Evolutionary conservation across 2,888 invertebrate genomes (phyloP), one percentile per base, ranked within the genome.

Genomic region (Diaphora mendica): DNA sequence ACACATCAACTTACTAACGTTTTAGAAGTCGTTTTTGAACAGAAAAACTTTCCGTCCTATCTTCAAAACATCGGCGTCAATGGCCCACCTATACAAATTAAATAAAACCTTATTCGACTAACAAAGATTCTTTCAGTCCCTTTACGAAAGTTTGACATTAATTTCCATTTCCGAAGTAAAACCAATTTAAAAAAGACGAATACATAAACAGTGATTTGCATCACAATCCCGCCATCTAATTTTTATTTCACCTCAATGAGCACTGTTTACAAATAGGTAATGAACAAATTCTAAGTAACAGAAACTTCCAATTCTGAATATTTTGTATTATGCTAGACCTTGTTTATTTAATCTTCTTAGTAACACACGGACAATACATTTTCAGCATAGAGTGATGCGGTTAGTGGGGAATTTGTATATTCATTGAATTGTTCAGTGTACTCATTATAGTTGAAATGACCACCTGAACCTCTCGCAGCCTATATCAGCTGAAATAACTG

Each of bases 401-500:
- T 62, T 79, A 74, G 80, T 74, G 73, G 75, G 39, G 42, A 68
- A 48, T 69, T 70, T 76, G 75, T 76, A 79, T 80, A 79, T 76
- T 79, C 81, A 89, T 87, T 84, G 89, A 83, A 89, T 88, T 90
- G 90, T 89, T 87, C 88, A 87, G 87, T 89, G 89, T 89, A 89
- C 91, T 91, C 90, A 91, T 91, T 90, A 90, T 88, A 89, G 90
- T 87, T 85, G 85, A 79, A 84, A 79, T 82, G 75, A 86, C 92
- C 83, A 94, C 93, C 95, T 95, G 95, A 88, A 91, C 80, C 90
- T 87, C 85, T 79, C 82, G 86, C 87, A 86, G 87, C 85, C 89
- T 88, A 90, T 89, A 91, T 90, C 90, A 89, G 90, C 91, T 92
- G 91, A 93, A 94, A 94, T 93, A 92, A 93, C 94, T 95, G 90